phyloP scores from a whole-genome alignment of 2,797 vertebrate species.

The Adrianichthys oophorus region DNA sequence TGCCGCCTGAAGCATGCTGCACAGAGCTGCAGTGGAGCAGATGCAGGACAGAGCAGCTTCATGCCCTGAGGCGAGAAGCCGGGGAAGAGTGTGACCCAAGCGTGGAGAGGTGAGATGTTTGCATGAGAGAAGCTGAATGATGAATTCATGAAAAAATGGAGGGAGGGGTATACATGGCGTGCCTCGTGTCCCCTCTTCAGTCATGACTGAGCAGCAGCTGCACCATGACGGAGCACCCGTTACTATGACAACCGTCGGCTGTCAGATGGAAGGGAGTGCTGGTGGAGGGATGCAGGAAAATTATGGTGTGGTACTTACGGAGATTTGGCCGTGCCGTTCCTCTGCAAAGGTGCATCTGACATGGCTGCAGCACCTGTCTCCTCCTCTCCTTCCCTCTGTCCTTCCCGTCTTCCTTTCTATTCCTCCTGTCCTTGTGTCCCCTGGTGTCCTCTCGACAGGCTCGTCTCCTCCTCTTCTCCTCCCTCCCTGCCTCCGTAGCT shows the following conservation, averaged over 20 bases:
- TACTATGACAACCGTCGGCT: conserved; percentile 76
- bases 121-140: conserved; percentile 10
- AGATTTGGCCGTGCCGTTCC: conserved; percentile 59
- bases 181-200: conserved; percentile 63
- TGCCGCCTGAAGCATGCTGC: not conserved
- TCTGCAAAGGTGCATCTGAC: conserved; percentile 71
- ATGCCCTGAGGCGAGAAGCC: no score
- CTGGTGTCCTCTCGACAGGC: conserved; percentile 4
- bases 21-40: not conserved
- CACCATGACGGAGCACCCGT: conserved; percentile 74
- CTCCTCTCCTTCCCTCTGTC: conserved; percentile 19
- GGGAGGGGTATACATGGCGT: conserved; percentile 61
- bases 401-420: conserved; percentile 13
- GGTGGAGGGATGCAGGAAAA: conserved; percentile 36
- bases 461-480: conserved; percentile 22
- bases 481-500: conserved; percentile 13
- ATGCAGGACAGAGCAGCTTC: not conserved
- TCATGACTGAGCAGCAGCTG: conserved; percentile 75
- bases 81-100: not conserved
- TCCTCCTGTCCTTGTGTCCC: not conserved
- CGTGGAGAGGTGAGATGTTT: conserved; percentile 22
- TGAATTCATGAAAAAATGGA: conserved; percentile 12
- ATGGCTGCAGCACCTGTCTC: conserved; percentile 57
- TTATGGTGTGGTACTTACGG: conserved; percentile 53
- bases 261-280: conserved; percentile 56